These are phyloP conservation scores for Macaria notata DNA, from an alignment of 2,888 invertebrate genomes.

Conservation along the genomic window DNA sequence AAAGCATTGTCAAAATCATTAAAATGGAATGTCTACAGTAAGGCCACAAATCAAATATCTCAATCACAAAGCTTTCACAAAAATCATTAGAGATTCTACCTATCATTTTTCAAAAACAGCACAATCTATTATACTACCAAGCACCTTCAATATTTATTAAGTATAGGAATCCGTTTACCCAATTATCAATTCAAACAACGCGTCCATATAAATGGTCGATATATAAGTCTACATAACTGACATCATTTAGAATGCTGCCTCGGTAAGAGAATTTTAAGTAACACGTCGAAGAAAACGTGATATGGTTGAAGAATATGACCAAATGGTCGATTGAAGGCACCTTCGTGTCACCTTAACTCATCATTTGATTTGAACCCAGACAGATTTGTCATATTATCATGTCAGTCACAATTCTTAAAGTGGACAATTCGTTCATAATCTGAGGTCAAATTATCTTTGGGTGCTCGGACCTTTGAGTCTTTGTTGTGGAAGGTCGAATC, in stretches of 20 bases:
- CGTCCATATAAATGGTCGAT: conserved; percentile 46
- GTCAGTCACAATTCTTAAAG: conserved; percentile 2
- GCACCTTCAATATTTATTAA: too few relatives aligned
- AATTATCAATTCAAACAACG: conserved; percentile 36
- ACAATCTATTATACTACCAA: too few relatives aligned
- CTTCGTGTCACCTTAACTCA: conserved; percentile 18
- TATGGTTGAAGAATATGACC: conserved; percentile 45
- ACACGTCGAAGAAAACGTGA: conserved; percentile 65
- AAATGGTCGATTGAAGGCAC: conserved; percentile 19
- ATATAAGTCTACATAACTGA: conserved; percentile 52
- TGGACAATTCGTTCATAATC: conserved; percentile 3
- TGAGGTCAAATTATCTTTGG: neutral
- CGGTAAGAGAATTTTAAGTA: conserved; percentile 71
- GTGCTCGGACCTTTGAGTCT: neutral
- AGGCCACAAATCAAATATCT: too few relatives aligned
- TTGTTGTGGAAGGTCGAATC: too few relatives aligned
- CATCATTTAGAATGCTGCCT: conserved; percentile 71
- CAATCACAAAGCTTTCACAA: too few relatives aligned
- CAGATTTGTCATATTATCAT: conserved; percentile 7
- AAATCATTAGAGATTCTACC: too few relatives aligned
- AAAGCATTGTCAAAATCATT: too few relatives aligned
- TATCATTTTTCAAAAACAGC: too few relatives aligned
- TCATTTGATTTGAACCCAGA: conserved; percentile 16
- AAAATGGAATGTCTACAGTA: too few relatives aligned
- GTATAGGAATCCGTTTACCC: neutral